Base-by-base conservation (phyloP, 2,797 vertebrate species). In the Lepilemur septentrionalis region DNA sequence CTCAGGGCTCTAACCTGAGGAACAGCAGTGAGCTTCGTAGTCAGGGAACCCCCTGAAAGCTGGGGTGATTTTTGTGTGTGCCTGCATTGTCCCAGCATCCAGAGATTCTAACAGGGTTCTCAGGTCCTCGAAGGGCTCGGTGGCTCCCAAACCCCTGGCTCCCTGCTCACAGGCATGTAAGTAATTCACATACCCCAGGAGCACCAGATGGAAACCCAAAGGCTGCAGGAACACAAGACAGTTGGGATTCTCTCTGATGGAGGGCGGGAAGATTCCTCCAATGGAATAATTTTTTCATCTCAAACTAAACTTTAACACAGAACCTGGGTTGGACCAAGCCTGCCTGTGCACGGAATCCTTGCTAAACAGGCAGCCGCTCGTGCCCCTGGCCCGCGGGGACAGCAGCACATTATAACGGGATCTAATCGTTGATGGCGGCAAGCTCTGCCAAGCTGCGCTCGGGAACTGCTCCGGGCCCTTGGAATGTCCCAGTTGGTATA, bases 401-500 rank as follows among this genome's bases (percentile, higher is more conserved):
- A 0, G 2, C 57, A 4, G 13, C 6, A 0, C 1, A 5, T 0
- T 4, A n/a, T 1, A 2, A 18, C 0, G 23, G 38, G 30, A 13
- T 30, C 23, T 80, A 15, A 4, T 7, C 0, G 28, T 22, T 9
- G 17, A 35, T 1, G 15, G 70, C 32, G 20, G 59, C 57, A 82
- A 25, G 11, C 73, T 17, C 50, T 28, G 70, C 65, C 46, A 13
- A 80, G 75, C 32, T n/a, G 32, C 23, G 14, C 8, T 9, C 18
- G 63, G 90, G 30, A 30, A 43, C 88, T 65, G 63, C 89, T 81
- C 93, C 2, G 41, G 84, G 83, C 91, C 90, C 84, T 55, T 23
- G 86, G 93, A 92, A 96, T 69, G 80, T 72, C 93, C 76, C 91
- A 1, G 63, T 59, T 30, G 94, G 92, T 69, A 81, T 46, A 93